Percentiles rank a stretch among this genome's conserved stretches.
Conservation (phyloP, 2,888 invertebrate genomes). For the Drosophila merina region DNA sequence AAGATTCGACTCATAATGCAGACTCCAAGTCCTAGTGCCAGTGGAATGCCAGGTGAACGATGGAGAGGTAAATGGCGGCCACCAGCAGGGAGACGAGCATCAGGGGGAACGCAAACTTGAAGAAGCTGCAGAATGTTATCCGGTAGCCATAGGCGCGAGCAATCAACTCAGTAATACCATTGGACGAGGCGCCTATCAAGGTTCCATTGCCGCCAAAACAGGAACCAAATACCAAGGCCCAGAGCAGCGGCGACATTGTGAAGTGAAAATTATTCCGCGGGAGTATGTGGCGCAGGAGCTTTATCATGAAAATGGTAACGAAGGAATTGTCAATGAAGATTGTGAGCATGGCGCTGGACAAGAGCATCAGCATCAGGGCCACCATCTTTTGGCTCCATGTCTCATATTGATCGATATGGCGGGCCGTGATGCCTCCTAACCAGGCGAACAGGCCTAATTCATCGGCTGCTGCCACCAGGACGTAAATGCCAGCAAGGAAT, state of each 20-base stretch:
- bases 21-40: constrained; percentile 85
- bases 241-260: constrained; percentile 91
- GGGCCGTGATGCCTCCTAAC: constrained; percentile 89
- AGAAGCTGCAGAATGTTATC: constrained; percentile 92
- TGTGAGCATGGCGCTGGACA: constrained; percentile 92
- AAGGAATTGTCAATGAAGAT: constrained; percentile 97
- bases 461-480: constrained; percentile 94
- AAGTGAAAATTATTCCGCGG: constrained; percentile 88
- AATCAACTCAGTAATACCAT: constrained; percentile 95
- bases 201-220: constrained; percentile 97
- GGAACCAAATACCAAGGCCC: constrained; percentile 94
- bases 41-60: constrained; percentile 88
- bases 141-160: constrained; percentile 95
- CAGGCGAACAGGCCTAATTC: constrained; percentile 91
- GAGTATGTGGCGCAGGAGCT: constrained; percentile 89
- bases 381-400: constrained; percentile 87
- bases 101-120: constrained; percentile 92
- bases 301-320: constrained; percentile 95
- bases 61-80: constrained; percentile 88
- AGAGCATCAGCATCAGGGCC: constrained; percentile 90
- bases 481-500: constrained; percentile 94
- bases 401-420: constrained; percentile 75
- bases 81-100: constrained; percentile 89
- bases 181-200: constrained; percentile 94
- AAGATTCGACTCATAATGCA: too few relatives aligned